phyloP scores from a whole-genome alignment of 2,797 vertebrate genomes.

The Rallus crepitans region DNA sequence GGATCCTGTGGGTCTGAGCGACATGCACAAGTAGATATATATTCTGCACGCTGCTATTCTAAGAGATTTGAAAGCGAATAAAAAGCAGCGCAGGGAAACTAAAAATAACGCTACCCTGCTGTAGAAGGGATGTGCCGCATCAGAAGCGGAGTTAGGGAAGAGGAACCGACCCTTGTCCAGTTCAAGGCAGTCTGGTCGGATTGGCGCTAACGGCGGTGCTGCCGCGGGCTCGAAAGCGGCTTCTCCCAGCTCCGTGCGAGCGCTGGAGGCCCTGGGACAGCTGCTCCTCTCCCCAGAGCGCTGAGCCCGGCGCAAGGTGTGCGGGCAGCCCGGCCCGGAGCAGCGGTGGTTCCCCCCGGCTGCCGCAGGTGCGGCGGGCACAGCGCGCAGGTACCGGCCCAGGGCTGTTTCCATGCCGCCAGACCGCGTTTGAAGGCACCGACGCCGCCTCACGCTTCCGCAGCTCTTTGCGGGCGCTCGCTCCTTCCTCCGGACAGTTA shows the following conservation, averaged over 20 bases:
- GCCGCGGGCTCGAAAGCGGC: not conserved
- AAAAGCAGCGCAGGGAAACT: slow-evolving; percentile 8
- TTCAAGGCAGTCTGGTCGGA: not conserved
- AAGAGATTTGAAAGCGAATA: slow-evolving; percentile 9
- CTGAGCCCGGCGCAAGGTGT: fast-evolving
- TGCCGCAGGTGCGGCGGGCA: too few species aligned
- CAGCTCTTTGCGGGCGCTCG: not conserved
- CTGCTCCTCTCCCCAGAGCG: not conserved
- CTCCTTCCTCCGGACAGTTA: not conserved
- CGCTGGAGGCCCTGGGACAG: not conserved
- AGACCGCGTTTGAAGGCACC: not conserved
- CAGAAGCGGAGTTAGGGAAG: not conserved
- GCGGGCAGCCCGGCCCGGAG: not conserved
- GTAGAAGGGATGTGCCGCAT: not conserved
- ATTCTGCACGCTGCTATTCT: slow-evolving; percentile 12
- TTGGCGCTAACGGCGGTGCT: not conserved
- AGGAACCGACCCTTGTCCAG: not conserved
- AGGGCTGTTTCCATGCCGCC: not conserved
- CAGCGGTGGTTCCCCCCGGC: too few species aligned
- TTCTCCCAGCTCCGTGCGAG: fast-evolving
- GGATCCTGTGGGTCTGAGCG: not conserved
- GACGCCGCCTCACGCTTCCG: not conserved
- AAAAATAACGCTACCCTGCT: slow-evolving; percentile 30
- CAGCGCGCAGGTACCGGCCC: not conserved
- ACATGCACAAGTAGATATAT: not conserved